Evolutionary conservation across 2,797 vertebrate species (phyloP).

Genomic region (Oryzias sinensis): DNA sequence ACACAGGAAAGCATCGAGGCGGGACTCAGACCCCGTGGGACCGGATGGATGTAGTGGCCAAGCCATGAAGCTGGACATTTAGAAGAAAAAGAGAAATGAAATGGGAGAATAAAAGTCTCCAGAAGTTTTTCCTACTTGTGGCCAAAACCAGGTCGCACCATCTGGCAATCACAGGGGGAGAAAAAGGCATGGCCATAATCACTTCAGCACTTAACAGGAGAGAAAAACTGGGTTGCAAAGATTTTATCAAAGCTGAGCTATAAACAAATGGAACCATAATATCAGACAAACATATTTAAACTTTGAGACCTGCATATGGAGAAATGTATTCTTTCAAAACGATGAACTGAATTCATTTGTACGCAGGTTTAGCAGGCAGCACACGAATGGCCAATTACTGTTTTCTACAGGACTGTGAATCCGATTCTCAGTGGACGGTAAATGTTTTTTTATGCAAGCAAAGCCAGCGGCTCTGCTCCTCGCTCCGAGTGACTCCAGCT

Average conservation of each 20-base stretch:
- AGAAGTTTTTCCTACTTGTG: constrained; percentile 32
- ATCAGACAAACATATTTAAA: constrained; percentile 62
- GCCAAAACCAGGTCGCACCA: constrained; percentile 19
- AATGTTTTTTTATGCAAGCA: constrained; percentile 68
- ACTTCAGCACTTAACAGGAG: constrained; percentile 68
- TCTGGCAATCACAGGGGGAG: constrained; percentile 72
- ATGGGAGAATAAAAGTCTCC: neutral
- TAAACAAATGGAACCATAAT: constrained; percentile 54
- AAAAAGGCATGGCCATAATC: constrained; percentile 35
- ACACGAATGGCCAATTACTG: constrained; percentile 60
- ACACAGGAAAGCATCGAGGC: neutral
- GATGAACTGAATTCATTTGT: constrained; percentile 1
- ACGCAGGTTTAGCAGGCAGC: constrained; percentile 36
- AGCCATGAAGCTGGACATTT: constrained; percentile 32
- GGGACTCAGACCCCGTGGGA: constrained; percentile 44
- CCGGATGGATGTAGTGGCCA: constrained; percentile 65
- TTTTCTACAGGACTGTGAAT: constrained; percentile 76
- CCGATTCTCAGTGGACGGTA: constrained; percentile 57
- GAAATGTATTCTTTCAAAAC: constrained; percentile 16
- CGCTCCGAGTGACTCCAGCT: constrained; percentile 35
- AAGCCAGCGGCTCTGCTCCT: constrained; percentile 65
- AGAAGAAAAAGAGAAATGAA: too few species aligned
- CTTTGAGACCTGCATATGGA: constrained; percentile 52
- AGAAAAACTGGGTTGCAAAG: constrained; percentile 21
- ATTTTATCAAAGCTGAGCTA: constrained; percentile 53